Conservation (phyloP, 2,113 vertebrate species). For the Rhagologus leucostigma region DNA sequence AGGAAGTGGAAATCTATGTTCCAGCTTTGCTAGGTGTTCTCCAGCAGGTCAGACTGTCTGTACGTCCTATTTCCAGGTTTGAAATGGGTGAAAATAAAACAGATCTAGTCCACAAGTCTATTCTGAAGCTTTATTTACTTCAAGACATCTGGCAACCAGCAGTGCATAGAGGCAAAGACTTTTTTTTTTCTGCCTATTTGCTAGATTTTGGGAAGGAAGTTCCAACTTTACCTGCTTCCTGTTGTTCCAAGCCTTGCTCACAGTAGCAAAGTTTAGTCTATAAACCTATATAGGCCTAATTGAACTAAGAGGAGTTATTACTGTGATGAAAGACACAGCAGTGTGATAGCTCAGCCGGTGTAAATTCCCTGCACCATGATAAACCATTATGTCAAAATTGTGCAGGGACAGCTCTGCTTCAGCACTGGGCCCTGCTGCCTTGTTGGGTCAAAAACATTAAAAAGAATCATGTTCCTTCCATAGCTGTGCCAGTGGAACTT, state of each 20-base stretch:
- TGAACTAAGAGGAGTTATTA: not conserved
- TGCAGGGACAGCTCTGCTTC: not conserved
- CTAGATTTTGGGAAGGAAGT: not conserved
- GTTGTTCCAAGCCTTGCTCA: not conserved
- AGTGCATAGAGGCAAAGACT: not conserved
- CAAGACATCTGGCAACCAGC: not conserved
- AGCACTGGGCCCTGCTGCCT: not conserved
- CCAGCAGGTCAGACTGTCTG: not conserved
- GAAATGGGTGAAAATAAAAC: not conserved
- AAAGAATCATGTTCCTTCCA: not conserved
- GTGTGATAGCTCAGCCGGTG: not conserved
- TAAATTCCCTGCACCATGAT: not conserved
- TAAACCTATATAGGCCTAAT: not conserved
- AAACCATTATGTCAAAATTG: not conserved
- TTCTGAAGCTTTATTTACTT: not conserved
- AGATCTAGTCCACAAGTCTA: not conserved
- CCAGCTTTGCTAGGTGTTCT: not conserved
- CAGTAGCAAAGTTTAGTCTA: not conserved
- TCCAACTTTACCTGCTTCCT: not conserved
- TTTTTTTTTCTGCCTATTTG: not conserved
- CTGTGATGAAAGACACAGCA: not conserved
- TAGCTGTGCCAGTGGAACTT: not conserved
- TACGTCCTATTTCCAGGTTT: not conserved
- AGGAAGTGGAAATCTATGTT: not conserved
- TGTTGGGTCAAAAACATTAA: not conserved